phyloP scores from a whole-genome alignment of 30 jellyfish, hydroid and myxozoan genomes.

The Aurelia aurita complex sp. Pacific region DNA sequence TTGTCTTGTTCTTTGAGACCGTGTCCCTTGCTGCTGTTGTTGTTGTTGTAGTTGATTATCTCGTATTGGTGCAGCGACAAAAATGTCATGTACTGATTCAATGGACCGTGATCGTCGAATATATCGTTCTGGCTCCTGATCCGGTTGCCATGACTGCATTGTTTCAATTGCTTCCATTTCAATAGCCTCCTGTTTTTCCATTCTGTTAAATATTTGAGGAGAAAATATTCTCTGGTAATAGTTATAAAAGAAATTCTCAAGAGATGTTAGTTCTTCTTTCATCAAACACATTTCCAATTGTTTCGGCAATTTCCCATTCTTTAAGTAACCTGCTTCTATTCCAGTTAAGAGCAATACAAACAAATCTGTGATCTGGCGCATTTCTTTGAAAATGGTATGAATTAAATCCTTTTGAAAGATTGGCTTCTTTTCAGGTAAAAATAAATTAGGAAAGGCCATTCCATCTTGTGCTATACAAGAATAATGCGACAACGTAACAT shows the following conservation, averaged over 20 bases:
- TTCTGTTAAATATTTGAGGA: conserved; percentile 36
- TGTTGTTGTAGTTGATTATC: neutral
- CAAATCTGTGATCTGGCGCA: conserved; percentile 83
- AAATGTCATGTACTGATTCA: conserved; percentile 18
- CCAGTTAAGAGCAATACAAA: conserved; percentile 89
- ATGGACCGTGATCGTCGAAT: conserved; percentile 21
- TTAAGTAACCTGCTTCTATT: conserved; percentile 76
- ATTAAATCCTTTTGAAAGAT: conserved; percentile 75
- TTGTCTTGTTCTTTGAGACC: conserved; percentile 19
- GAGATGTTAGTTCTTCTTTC: conserved; percentile 67
- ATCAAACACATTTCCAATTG: conserved; percentile 73
- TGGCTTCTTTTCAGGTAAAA: conserved; percentile 64
- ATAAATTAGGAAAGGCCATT: conserved; percentile 77
- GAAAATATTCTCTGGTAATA: conserved; percentile 82
- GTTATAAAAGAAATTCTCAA: conserved; percentile 80
- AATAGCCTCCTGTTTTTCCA: conserved; percentile 24
- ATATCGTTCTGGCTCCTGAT: neutral
- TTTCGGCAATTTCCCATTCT: conserved; percentile 65
- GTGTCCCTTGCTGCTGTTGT: neutral
- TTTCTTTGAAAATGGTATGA: conserved; percentile 66
- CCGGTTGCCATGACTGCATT: conserved; percentile 39
- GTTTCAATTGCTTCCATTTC: conserved; percentile 25
- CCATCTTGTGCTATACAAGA: conserved; percentile 88
- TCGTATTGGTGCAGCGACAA: neutral
- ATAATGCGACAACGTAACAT: conserved; percentile 50